phyloP scores from a whole-genome alignment of 2,113 vertebrate genomes.

The Lutjanus erythropterus region DNA sequence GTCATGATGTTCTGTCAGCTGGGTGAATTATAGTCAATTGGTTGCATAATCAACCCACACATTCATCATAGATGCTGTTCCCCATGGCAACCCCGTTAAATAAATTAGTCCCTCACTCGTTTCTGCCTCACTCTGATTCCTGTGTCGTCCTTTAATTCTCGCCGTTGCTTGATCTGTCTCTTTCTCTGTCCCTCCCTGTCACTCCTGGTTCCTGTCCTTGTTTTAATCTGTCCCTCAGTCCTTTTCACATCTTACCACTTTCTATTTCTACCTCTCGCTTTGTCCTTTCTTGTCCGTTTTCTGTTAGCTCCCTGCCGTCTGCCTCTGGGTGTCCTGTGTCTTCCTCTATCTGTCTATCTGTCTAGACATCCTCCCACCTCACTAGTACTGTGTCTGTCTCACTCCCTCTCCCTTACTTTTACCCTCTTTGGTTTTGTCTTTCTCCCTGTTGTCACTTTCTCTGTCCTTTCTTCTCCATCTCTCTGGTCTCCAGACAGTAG shows the following conservation, averaged over 20 bases:
- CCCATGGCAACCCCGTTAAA: constrained; percentile 83
- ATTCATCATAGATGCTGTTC: constrained; percentile 82
- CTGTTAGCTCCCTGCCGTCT: constrained; percentile 28
- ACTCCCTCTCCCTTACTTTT: background rate
- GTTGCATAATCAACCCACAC: constrained; percentile 84
- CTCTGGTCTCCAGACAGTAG: constrained; percentile 31
- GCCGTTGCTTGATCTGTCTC: constrained; percentile 12
- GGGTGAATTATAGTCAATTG: constrained; percentile 83
- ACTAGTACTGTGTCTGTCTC: background rate
- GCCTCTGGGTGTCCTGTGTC: constrained; percentile 46
- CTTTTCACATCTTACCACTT: constrained; percentile 5
- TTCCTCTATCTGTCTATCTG: constrained; percentile 48
- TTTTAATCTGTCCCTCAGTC: constrained; percentile 38
- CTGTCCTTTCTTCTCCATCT: constrained; percentile 13
- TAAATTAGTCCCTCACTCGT: constrained; percentile 75
- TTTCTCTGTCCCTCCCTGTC: constrained; percentile 27
- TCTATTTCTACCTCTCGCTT: constrained; percentile 30
- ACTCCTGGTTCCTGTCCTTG: constrained; percentile 16
- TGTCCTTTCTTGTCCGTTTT: constrained; percentile 56
- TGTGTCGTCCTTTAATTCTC: constrained; percentile 38
- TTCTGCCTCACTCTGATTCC: constrained; percentile 34
- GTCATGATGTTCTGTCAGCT: constrained; percentile 72
- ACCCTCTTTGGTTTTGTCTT: constrained; percentile 19
- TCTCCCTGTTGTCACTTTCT: constrained; percentile 35
- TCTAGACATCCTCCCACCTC: constrained; percentile 57